Evolutionary conservation across 1,140 invertebrate genomes (phyloP).

Genomic region (Scaptodrosophila lebanonensis): DNA sequence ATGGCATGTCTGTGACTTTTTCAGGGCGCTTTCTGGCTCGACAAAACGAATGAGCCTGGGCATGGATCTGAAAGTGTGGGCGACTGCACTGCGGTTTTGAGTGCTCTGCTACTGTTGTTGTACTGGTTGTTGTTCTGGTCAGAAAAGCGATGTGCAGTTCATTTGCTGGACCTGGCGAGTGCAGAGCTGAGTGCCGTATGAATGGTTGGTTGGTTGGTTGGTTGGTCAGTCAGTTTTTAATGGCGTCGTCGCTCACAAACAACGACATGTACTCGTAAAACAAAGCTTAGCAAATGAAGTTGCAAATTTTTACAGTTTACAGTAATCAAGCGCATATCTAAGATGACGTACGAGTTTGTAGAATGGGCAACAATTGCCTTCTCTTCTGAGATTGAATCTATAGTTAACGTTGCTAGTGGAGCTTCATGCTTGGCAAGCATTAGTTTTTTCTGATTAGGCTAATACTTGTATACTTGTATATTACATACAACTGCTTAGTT

Average conservation of each 20-base stretch:
- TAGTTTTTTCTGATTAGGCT: too few relatives aligned
- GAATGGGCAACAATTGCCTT: too few relatives aligned
- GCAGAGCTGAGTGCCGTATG: slow-evolving; percentile 35
- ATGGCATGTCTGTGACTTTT: slow-evolving; percentile 47
- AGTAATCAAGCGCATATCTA: slow-evolving; percentile 36
- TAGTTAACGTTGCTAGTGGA: too few relatives aligned
- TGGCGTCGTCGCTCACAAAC: too few relatives aligned
- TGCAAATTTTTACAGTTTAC: slow-evolving; percentile 31
- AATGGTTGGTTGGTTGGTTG: slow-evolving; percentile 15
- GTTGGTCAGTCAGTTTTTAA: slow-evolving; percentile 26
- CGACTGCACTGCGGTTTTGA: slow-evolving; percentile 56
- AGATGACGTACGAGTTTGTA: too few relatives aligned
- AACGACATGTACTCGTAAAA: too few relatives aligned
- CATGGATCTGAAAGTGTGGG: not conserved
- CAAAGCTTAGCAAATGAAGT: slow-evolving; percentile 37
- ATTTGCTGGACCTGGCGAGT: slow-evolving; percentile 61
- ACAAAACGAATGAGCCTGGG: slow-evolving; percentile 22
- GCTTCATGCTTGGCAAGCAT: too few relatives aligned
- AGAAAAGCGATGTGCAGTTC: slow-evolving; percentile 37
- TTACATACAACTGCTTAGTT: too few relatives aligned
- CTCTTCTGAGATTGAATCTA: too few relatives aligned
- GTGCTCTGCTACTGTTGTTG: slow-evolving; percentile 38
- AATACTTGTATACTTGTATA: too few relatives aligned
- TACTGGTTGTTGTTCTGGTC: slow-evolving; percentile 23
- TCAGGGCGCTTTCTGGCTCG: slow-evolving; percentile 20